These are phyloP conservation scores for Proterorhinus semilunaris DNA, from an alignment of 2,113 vertebrate genomes.

Conservation along the genomic window DNA sequence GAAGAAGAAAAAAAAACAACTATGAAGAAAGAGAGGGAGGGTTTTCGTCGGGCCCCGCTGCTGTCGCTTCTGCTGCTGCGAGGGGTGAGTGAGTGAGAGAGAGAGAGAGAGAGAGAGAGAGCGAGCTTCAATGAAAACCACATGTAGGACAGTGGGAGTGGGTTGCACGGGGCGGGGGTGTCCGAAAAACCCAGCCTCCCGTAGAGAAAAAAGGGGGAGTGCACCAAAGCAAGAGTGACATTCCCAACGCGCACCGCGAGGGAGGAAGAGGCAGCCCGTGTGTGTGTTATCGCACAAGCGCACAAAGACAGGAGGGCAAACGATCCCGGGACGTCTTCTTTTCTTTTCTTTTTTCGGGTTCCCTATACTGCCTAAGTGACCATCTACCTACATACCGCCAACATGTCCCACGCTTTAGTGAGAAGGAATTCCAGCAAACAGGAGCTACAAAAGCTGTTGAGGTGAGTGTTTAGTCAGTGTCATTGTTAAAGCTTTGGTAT, in stretches of 20 bases:
- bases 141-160: constrained; percentile 67
- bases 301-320: constrained; percentile 13
- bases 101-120: constrained; percentile 24
- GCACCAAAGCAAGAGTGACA: constrained; percentile 67
- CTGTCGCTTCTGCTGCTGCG: too few species aligned
- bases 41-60: constrained; percentile 49
- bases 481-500: not conserved
- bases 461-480: constrained; percentile 64
- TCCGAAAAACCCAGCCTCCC: constrained; percentile 52
- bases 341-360: not conserved
- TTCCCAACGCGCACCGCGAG: constrained; percentile 74
- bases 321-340: not conserved
- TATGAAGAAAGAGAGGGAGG: constrained; percentile 7
- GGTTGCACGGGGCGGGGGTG: constrained; percentile 23
- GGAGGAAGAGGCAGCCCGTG: constrained; percentile 68
- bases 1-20: not conserved
- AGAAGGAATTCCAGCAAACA: constrained; percentile 84
- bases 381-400: not conserved
- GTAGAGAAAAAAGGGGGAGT: constrained; percentile 36
- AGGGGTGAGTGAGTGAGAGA: too few species aligned
- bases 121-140: constrained; percentile 78
- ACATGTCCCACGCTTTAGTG: constrained; percentile 74
- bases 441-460: constrained; percentile 85
- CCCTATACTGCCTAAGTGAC: constrained; percentile 36
- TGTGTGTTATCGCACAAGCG: not conserved